Base-by-base conservation (phyloP, 2,113 vertebrate species). In the Nerophis ophidion region DNA sequence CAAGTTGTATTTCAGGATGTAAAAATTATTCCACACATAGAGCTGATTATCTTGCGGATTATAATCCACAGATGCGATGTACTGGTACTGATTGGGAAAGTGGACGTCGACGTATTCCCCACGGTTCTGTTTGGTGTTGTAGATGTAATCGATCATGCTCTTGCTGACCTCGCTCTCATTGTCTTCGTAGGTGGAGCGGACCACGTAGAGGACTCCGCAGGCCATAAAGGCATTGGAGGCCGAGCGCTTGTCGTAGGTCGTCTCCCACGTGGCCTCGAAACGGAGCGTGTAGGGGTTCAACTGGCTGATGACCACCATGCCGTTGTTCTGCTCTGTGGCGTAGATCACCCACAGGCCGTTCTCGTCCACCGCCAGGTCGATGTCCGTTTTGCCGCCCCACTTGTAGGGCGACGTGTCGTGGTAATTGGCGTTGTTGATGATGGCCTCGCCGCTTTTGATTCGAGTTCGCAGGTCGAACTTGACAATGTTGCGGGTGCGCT, bases 11-110 rank as follows among this genome's bases (percentile, higher is more conserved):
- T 94, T 88, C 82, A 99, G 92, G 81, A 99, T 94, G 88, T 98
- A 98, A 88, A 97, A 97, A 89, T 98, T 99, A 92, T 98, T 98
- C 97, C 97, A 99, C 61, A 99, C 97, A 4, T 99, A 99, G 1
- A 99, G 91, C 67, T 98, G 95, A 85, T 98, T 98, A 84, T 99
- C 97, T 86, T 95, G 88, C 52, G 97, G 97, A 86, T 99, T 99
- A 87, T 99, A 99, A 92, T 98, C 96, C 95, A 97, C 96, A 57
- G 97, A 92, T 13, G 97, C 93, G 17, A 99, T 98, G 75, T 98
- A 98, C 84, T 98, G 97, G 89, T 99, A 98, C 86, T 97, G 95
- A 87, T 99, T 99, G 82, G 97, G 97, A 81, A 99, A 99, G 68
- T 95, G 93, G 75, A 99, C 88, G 59, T 98, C 95, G 59, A 96